These are phyloP conservation scores for Heliconius sara DNA, from an alignment of 2,888 invertebrate species.

Conservation along the genomic window DNA sequence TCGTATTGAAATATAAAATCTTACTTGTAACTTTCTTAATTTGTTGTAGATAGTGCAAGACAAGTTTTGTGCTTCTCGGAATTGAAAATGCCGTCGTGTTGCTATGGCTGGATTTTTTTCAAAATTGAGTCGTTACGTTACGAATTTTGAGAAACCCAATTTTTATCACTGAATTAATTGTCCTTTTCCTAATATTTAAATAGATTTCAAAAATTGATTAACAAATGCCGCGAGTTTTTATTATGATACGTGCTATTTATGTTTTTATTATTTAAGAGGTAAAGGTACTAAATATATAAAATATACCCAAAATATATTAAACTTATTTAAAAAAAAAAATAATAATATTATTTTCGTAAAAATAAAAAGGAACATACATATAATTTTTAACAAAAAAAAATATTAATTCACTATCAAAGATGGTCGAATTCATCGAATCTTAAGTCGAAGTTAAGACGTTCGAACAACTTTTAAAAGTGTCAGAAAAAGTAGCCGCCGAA, in stretches of 20 bases:
- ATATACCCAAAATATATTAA: not conserved
- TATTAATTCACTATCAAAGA: constrained; percentile 13
- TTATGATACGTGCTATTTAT: not conserved
- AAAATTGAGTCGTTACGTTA: constrained; percentile 73
- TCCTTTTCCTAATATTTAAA: not conserved
- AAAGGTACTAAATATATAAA: not conserved
- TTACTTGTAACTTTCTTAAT: constrained; percentile 52
- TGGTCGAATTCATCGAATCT: constrained; percentile 22
- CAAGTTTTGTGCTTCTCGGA: constrained; percentile 70
- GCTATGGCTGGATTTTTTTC: constrained; percentile 56
- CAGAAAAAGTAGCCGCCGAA: constrained; percentile 64
- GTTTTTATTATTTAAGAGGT: not conserved
- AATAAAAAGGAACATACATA: not conserved
- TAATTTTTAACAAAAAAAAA: not conserved
- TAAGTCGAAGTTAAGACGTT: constrained; percentile 18
- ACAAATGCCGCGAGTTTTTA: not conserved
- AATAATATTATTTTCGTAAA: not conserved
- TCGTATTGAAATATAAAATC: constrained; percentile 11
- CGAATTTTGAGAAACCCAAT: constrained; percentile 44
- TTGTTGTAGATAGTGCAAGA: constrained; percentile 64
- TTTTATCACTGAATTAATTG: constrained; percentile 8
- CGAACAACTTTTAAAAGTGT: constrained; percentile 51
- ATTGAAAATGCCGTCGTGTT: constrained; percentile 64
- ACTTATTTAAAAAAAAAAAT: not conserved
- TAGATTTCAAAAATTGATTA: not conserved